These are phyloP conservation scores for Subacronicta megacephala DNA, from an alignment of 2,888 invertebrate genomes.

Conservation along the genomic window DNA sequence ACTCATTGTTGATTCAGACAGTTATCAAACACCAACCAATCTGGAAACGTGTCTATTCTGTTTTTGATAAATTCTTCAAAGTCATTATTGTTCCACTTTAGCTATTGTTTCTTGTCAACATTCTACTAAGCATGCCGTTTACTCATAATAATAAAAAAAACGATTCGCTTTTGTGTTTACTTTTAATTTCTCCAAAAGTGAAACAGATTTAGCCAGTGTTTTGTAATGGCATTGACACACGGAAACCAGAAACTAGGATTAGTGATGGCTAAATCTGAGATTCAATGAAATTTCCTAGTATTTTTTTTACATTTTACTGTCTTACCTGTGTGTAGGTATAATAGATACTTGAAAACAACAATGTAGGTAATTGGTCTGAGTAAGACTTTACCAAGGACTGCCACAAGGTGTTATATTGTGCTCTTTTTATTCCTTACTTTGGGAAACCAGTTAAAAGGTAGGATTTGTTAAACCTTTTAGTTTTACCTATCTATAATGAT, in stretches of 20 bases:
- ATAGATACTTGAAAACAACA: background rate
- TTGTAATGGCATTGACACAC: slow-evolving; percentile 23
- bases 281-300: slow-evolving; percentile 21
- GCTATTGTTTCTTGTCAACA: background rate
- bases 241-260: slow-evolving; percentile 14
- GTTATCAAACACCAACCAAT: slow-evolving; percentile 27
- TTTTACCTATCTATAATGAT: no score
- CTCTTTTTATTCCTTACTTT: background rate
- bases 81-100: slow-evolving; percentile 7
- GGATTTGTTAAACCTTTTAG: no score
- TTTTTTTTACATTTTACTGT: slow-evolving; percentile 14
- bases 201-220: slow-evolving; percentile 16
- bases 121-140: slow-evolving; percentile 3
- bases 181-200: slow-evolving; percentile 35
- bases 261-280: slow-evolving; percentile 3
- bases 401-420: slow-evolving; percentile 26
- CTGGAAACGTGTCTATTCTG: slow-evolving; percentile 19
- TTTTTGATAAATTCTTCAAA: slow-evolving; percentile 8
- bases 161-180: slow-evolving; percentile 24
- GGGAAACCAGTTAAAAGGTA: background rate
- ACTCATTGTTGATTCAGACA: slow-evolving; percentile 36
- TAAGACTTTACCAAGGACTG: background rate
- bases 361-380: background rate
- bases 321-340: background rate
- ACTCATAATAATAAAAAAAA: slow-evolving; percentile 6